Evolutionary conservation across 2,797 vertebrate species (phyloP), one percentile per base, ranked within the genome.

Genomic region (Falco peregrinus): DNA sequence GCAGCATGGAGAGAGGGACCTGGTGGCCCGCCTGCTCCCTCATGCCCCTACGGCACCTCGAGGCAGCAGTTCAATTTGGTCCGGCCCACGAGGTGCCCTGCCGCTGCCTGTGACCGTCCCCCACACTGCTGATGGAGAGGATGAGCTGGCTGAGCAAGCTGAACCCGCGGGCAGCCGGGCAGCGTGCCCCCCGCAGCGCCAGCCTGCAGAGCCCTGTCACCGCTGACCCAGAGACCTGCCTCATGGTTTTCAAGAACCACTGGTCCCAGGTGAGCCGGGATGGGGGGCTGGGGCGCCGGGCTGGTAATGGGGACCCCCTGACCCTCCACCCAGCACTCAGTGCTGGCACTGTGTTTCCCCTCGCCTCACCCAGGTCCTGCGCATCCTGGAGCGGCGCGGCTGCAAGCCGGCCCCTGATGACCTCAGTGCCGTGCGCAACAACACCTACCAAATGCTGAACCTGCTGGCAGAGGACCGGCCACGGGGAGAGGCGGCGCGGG

Each of bases 191-290:
- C 83, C 98, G 98, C 69, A 98, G 97, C 4, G 79, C 98, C 56
- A 97, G 98, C 89, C 98, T 98, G 33, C 98, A 99, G 93, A 97
- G 98, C 73, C 99, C 98, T 3, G 98, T 99, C 97, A 99, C 98
- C 2, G 99, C 99, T 2, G 99, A 99, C 97, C 99, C 99, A 0
- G 99, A 99, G 97, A 99, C 99, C 67, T 99, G 99, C 97, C 98
- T 99, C 71, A 99, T 99, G 98, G 99, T 99, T 92, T 99, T 99
- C 97, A 98, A 99, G 98, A 99, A 99, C 98, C 99, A 99, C 97
- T 99, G 99, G 99, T 98, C 98, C 93, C 99, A 99, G 98, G 99
- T 99, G 92, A 93, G 89, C 5, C 9, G 67, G 39, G 9, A 47
- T 5, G 3, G 25, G 17, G 53, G 53, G 25, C 12, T 2, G 9